These are phyloP conservation scores for Leptarthrus brevirostris DNA, from an alignment of 2,888 invertebrate genomes.

Conservation along the genomic window DNA sequence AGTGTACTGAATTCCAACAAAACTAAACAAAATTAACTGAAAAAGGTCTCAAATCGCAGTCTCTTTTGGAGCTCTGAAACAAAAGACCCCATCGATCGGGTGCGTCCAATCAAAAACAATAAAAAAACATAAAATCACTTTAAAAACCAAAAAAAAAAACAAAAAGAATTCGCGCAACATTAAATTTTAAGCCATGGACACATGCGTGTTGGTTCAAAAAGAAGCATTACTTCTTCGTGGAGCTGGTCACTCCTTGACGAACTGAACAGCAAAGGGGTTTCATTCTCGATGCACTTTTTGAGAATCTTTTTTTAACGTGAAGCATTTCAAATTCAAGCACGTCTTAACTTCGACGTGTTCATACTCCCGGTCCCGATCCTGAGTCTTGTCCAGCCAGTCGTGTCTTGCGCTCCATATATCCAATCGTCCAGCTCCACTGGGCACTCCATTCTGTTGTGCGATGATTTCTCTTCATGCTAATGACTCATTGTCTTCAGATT, in stretches of 20 bases:
- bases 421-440: not conserved
- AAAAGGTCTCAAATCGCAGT: constrained; percentile 3
- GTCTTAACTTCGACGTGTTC: not conserved
- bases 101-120: constrained; percentile 25
- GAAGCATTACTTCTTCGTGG: not conserved
- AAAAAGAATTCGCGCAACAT: constrained; percentile 19
- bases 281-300: not conserved
- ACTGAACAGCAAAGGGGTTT: not conserved
- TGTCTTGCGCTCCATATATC: too few species aligned
- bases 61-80: constrained; percentile 2
- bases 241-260: not conserved
- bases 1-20: not conserved
- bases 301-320: not conserved
- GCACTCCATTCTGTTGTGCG: not conserved
- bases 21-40: not conserved
- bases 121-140: not conserved
- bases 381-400: not conserved
- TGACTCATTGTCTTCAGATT: constrained; percentile 42
- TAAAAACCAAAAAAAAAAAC: not conserved
- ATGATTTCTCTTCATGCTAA: constrained; percentile 20
- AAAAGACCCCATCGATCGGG: constrained; percentile 33
- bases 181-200: constrained; percentile 22
- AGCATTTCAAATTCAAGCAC: not conserved
- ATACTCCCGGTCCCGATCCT: too few species aligned
- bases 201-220: constrained; percentile 6